Percentiles rank a stretch among this genome's conserved stretches.
phyloP scores from a whole-genome alignment of 2,113 vertebrate species.

The Osmerus eperlanus region DNA sequence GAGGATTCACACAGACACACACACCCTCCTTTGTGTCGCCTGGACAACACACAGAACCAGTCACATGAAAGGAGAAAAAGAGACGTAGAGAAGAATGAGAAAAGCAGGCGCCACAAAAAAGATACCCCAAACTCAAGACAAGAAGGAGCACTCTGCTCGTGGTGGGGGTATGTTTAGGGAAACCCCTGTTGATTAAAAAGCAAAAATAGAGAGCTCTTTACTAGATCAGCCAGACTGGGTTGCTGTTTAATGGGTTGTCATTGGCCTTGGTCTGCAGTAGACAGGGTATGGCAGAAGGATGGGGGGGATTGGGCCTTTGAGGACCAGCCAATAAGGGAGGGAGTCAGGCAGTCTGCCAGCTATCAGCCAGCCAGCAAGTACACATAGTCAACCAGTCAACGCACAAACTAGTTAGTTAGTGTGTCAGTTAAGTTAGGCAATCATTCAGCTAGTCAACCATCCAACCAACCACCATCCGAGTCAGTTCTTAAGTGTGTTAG shows the following conservation, averaged over 20 bases:
- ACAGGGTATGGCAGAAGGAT: constrained; percentile 23
- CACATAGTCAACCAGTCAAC: no score
- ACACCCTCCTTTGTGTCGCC: constrained; percentile 45
- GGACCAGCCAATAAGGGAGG: constrained; percentile 30
- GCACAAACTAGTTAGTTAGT: no score
- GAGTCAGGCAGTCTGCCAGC: no score
- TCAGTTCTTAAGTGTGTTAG: not conserved
- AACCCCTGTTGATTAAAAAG: constrained; percentile 16
- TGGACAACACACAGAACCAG: constrained; percentile 49
- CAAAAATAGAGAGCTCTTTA: constrained; percentile 2
- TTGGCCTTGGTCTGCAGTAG: constrained; percentile 18
- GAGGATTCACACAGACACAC: constrained; percentile 28
- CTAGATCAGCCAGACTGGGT: constrained; percentile 17
- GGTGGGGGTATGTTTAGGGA: constrained; percentile 21
- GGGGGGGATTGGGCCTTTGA: constrained; percentile 28
- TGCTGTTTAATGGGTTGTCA: constrained; percentile 42
- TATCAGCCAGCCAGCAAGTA: no score
- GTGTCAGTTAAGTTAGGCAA: no score
- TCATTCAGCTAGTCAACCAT: no score
- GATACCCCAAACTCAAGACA: not conserved
- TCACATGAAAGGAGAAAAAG: constrained; percentile 36
- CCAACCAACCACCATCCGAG: not conserved
- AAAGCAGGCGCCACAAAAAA: constrained; percentile 14
- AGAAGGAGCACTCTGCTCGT: not conserved
- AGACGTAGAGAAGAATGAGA: constrained; percentile 10